phyloP scores from a whole-genome alignment of 2,888 invertebrate genomes.

The Tanypteryx hageni region DNA sequence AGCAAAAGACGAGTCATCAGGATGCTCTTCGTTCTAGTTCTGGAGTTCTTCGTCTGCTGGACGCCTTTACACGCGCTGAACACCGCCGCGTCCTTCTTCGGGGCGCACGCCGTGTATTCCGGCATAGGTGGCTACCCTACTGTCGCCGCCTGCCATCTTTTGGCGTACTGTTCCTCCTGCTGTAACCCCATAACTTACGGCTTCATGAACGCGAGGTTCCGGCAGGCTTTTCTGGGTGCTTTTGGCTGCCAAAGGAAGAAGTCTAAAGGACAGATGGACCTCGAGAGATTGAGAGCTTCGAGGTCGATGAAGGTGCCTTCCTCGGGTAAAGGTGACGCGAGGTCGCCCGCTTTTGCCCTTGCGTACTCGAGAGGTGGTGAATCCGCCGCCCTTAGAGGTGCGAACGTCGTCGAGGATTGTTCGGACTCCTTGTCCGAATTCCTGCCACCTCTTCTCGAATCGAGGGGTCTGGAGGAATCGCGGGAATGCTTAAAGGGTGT shows the following conservation, averaged over 20 bases:
- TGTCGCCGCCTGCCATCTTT: constrained; percentile 78
- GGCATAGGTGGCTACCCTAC: constrained; percentile 75
- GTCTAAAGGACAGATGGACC: background rate
- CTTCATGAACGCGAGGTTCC: constrained; percentile 82
- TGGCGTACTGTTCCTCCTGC: constrained; percentile 81
- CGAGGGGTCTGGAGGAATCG: background rate
- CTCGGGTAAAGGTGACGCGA: background rate
- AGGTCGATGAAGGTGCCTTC: background rate
- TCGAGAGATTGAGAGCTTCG: background rate
- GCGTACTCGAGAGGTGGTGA: constrained; percentile 11
- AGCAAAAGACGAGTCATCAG: constrained; percentile 78
- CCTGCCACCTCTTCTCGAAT: constrained; percentile 37
- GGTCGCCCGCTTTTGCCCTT: constrained; percentile 25
- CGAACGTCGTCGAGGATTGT: constrained; percentile 4
- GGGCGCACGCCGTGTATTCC: constrained; percentile 76
- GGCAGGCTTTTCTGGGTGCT: constrained; percentile 80
- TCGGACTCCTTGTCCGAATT: constrained; percentile 42
- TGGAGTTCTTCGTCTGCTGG: constrained; percentile 86
- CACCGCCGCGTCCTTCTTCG: constrained; percentile 78
- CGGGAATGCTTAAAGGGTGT: background rate
- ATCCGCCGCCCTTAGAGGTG: background rate
- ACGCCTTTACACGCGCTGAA: constrained; percentile 81
- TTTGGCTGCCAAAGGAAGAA: constrained; percentile 75
- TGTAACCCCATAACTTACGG: constrained; percentile 85
- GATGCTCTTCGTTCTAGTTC: constrained; percentile 82